Base-by-base conservation (phyloP, 2,888 invertebrate genomes). In the Oscheius sp. region DNA sequence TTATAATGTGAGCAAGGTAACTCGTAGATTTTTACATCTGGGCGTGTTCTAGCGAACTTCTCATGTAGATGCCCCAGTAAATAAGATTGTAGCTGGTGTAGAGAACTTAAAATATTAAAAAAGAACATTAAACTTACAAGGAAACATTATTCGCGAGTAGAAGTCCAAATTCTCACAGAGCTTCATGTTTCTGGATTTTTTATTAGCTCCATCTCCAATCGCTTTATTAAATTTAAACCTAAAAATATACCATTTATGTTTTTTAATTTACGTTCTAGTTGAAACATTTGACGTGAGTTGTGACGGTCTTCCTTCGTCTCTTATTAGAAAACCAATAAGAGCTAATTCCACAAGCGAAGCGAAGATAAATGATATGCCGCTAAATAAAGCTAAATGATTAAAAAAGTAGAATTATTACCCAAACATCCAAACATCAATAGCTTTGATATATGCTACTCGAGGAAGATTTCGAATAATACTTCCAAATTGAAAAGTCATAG, bases 401-500 rank as follows among this genome's bases (percentile, higher is more conserved):
- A 12, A 22, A 5, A 32, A 4, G 12, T 20, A 28, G 17, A 24
- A 14, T 36, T 2, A 33, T 17, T 26, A 67, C 71, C 80, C 72
- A 47, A 85, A 72, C 77, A 84, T 80, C 83, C 82, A 82, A 22
- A 81, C 77, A 65, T 81, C 81, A 54, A 80, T 81, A 12, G 82
- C 78, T 71, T 85, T 85, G 36, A 86, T 75, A 70, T 86, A 85
- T 57, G 79, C 78, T 32, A 85, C 84, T 38, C 85, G 59, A 12
- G 85, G 85, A 50, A 86, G 74, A 71, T 82, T 81, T 44, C 78
- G 64, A 61, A 83, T 83, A 66, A 86, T 85, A 59, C 84, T 84
- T 56, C 86, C 86, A 62, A 84, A 85, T 67, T 86, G 85, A 68
- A 86, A 84, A 26, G 83, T 84, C 75, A 86, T 81, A 1, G 86